Percentiles rank a stretch among this genome's conserved stretches.
Evolutionary conservation across 2,888 invertebrate genomes (phyloP).

Genomic region (Cancer borealis): DNA sequence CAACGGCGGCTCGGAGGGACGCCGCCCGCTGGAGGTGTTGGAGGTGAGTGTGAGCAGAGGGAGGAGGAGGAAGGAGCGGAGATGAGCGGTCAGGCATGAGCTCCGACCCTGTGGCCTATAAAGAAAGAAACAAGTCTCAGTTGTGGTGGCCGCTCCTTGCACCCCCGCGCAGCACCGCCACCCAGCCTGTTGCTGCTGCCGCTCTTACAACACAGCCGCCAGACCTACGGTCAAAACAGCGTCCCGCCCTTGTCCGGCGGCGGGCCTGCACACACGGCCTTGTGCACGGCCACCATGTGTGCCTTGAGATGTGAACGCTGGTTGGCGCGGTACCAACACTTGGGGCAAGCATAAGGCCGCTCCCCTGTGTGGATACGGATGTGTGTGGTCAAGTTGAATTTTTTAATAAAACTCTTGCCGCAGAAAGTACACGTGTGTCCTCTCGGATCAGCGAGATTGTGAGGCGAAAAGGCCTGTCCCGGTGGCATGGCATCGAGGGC

Average conservation of each 20-base stretch:
- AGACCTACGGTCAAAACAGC: slow-evolving; percentile 11
- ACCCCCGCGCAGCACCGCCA: slow-evolving; percentile 25
- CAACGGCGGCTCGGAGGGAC: slow-evolving; percentile 65
- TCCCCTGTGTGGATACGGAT: slow-evolving; percentile 75
- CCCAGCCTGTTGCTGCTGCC: neutral
- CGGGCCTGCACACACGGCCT: slow-evolving; percentile 50
- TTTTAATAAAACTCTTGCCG: slow-evolving; percentile 70
- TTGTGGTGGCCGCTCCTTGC: slow-evolving; percentile 56
- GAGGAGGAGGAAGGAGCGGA: slow-evolving; percentile 73
- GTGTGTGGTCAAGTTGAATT: slow-evolving; percentile 75
- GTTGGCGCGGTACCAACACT: slow-evolving; percentile 73
- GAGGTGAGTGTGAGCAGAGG: slow-evolving; percentile 70
- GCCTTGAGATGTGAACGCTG: slow-evolving; percentile 70
- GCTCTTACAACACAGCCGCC: slow-evolving; percentile 4
- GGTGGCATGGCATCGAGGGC: slow-evolving; percentile 60
- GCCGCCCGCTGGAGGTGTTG: slow-evolving; percentile 68
- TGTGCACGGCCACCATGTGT: slow-evolving; percentile 70
- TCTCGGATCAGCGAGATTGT: slow-evolving; percentile 51
- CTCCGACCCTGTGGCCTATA: slow-evolving; percentile 71
- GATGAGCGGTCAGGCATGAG: slow-evolving; percentile 70
- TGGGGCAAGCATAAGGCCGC: slow-evolving; percentile 71
- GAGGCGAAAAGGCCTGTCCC: slow-evolving; percentile 58
- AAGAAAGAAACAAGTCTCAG: slow-evolving; percentile 75
- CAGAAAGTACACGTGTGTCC: slow-evolving; percentile 68
- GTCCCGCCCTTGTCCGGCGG: slow-evolving; percentile 5